Conservation (phyloP, 2,797 vertebrate species). For the Hafferia zeledoni region DNA sequence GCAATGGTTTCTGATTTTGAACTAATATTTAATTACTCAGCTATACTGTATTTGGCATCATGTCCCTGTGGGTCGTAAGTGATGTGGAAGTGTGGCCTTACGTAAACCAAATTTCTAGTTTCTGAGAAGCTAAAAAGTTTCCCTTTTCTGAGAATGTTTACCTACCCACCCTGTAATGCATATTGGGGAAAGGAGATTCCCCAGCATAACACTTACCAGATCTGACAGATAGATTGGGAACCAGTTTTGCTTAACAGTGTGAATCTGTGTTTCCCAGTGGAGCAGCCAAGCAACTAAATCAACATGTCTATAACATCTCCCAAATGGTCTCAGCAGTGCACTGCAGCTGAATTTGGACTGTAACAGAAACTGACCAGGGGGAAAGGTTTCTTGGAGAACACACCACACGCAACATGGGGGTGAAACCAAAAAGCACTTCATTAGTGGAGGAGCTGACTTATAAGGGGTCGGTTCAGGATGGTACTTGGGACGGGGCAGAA, state of each 20-base stretch:
- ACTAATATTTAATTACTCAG: neutral
- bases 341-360: constrained; percentile 6
- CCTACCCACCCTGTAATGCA: neutral
- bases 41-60: neutral
- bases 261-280: constrained; percentile 38
- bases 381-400: no score
- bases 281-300: constrained; percentile 41
- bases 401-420: no score
- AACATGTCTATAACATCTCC: constrained; percentile 3
- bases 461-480: no score
- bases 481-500: no score
- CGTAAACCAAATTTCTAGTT: neutral
- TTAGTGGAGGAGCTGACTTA: no score
- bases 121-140: neutral
- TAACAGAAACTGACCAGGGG: no score
- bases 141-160: neutral
- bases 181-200: constrained; percentile 35
- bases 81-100: neutral
- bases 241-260: constrained; percentile 5
- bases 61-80: neutral
- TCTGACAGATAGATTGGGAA: neutral
- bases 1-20: neutral
- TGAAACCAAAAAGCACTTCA: no score
- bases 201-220: neutral
- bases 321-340: neutral